Base-by-base conservation (phyloP, 2,888 invertebrate species). In the Eurois occulta region DNA sequence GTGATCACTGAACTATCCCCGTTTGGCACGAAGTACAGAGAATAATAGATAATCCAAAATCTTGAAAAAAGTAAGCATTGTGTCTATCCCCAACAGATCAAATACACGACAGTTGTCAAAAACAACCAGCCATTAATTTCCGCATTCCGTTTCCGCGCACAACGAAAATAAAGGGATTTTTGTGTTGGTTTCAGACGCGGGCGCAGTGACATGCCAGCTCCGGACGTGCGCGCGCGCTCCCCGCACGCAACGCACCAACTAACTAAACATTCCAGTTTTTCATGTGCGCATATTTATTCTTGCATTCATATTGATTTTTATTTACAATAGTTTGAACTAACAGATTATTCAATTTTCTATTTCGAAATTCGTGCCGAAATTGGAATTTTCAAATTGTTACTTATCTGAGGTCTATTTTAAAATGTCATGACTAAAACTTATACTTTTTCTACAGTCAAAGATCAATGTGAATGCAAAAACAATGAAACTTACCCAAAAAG, bases 181-280 rank as follows among this genome's bases (percentile, higher is more conserved):
- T 88, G 76, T 88, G 88, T 93, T 90, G 90, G 91, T 89, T 89
- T 85, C 89, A 92, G 91, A 86, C 78, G 88, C 89, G 89, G 75
- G 84, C 90, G 92, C 93, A 92, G 94, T 92, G 93, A 91, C 88
- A 93, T 92, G 93, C 89, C 89, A 89, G 83, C 81, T 64, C 68
- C 86, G 87, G 84, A 66, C 85, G 80, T 78, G 70, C 69, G 87
- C 89, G 91, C 89, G 89, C 92, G 92, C 90, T 35, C 18, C 77
- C 18, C 76, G 84, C 88, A 69, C 84, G 73, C 67, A 68, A 74
- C 83, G 85, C 86, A 87, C 83, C 86, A 86, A 88, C 83, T 78
- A 72, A 73, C 72, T 77, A 81, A 84, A 88, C 87, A 86, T 85
- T 87, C 88, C 88, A 89, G 70, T 81, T 79, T 78, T 72, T 79